These are phyloP conservation scores for Zenarchopterus dispar DNA, from an alignment of 2,797 vertebrate species.

Conservation along the genomic window DNA sequence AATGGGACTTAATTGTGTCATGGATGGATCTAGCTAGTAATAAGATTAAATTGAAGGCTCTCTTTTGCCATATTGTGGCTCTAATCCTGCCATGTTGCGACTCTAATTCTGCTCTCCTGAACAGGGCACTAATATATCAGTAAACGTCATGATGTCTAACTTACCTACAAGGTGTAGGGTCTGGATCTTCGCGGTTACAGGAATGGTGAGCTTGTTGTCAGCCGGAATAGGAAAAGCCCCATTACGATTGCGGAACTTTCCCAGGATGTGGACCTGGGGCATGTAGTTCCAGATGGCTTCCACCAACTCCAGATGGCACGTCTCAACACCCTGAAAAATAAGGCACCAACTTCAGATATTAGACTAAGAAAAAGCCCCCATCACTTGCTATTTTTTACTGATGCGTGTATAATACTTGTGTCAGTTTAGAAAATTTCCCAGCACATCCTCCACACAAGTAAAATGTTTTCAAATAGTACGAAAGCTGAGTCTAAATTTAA, in stretches of 20 bases:
- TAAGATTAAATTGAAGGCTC: no score
- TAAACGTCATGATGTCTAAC: conserved; percentile 32
- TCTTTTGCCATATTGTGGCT: no score
- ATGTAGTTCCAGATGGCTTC: conserved; percentile 99
- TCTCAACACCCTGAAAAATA: conserved; percentile 94
- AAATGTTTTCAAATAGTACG: no score
- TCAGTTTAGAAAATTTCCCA: no score
- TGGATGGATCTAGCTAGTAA: no score
- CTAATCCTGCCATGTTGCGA: no score
- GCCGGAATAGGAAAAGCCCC: conserved; percentile 98
- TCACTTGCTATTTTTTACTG: not conserved
- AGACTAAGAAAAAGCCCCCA: not conserved
- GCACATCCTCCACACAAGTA: no score
- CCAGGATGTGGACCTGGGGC: conserved; percentile 98
- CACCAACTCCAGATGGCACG: conserved; percentile 96
- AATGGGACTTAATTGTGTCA: not conserved
- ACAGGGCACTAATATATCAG: no score
- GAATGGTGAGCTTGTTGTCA: conserved; percentile 98
- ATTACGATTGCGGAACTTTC: conserved; percentile 99
- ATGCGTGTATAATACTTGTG: no score
- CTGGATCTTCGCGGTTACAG: conserved; percentile 97
- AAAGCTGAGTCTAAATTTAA: no score
- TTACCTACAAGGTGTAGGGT: conserved; percentile 94
- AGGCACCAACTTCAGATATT: not conserved
- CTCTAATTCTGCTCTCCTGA: no score